Evolutionary conservation across 2,888 invertebrate genomes (phyloP), one percentile per base, ranked within the genome.

Genomic region (Noctua janthina): DNA sequence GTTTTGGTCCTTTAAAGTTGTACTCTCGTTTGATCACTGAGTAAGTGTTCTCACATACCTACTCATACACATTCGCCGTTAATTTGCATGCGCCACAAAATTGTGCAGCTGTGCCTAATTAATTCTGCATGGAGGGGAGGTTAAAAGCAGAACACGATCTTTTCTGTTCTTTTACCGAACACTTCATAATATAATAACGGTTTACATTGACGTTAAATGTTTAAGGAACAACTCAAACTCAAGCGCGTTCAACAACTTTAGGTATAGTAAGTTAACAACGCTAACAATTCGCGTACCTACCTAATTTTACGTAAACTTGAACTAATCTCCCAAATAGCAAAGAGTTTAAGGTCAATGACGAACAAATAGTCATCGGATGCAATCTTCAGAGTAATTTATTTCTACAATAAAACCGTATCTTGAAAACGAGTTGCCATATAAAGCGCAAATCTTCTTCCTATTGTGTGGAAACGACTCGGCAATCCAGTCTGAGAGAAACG

Each of bases 401-500:
- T 62, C 5, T 56, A 66, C 39, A 23, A 78, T 46, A 77, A 72
- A 72, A 77, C 68, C 71, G 74, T 78, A 62, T 64, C 79, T 72
- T 10, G 64, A 76, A 87, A 75, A 80, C 76, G 46, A 81, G 85
- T 84, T 67, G 8, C 78, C 82, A 54, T 87, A 71, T 78, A 67
- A 87, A 87, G 69, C 78, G 78, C 79, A 81, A 87, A 83, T 88
- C 85, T 74, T 88, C 85, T 87, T 88, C 84, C 89, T 84, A 89
- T 90, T 90, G 86, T 90, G 83, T 87, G 74, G 87, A 85, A 90
- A 90, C 84, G 62, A 88, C 82, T 85, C 78, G 49, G 80, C 82
- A 81, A 89, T 88, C 83, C 89, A 90, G 88, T 89, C 84, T 84
- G 69, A 79, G 81, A 75, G 85, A 87, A 89, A 88, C 89, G 83